Evolutionary conservation across 2,113 vertebrate genomes (phyloP).

Genomic region (Pteropus alecto): DNA sequence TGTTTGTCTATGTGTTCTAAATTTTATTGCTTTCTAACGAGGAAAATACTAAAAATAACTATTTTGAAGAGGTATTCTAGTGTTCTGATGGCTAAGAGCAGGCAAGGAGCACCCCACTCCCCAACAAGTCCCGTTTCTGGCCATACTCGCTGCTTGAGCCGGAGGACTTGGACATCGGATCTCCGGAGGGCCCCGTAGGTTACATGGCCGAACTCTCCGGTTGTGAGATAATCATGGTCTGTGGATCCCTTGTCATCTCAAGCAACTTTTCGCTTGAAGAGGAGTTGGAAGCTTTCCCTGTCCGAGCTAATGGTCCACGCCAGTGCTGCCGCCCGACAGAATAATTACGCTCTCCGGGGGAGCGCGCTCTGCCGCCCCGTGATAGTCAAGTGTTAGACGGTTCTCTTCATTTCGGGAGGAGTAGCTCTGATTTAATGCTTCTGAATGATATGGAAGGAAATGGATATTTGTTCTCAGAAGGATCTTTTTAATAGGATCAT

Average conservation of each 20-base stretch:
- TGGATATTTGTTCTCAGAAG: constrained; percentile 24
- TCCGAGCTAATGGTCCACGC: background rate
- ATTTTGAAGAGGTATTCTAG: background rate
- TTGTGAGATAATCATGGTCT: constrained; percentile 19
- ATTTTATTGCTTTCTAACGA: background rate
- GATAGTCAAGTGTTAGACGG: background rate
- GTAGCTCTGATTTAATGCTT: constrained; percentile 19
- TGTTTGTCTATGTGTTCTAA: background rate
- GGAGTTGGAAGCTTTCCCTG: background rate
- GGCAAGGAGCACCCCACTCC: background rate
- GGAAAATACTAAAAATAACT: background rate
- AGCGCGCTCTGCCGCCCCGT: background rate
- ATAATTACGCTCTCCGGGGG: constrained; percentile 30
- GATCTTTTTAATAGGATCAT: constrained; percentile 29
- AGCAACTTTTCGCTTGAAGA: constrained; percentile 24
- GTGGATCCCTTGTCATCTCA: background rate
- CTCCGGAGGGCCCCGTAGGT: background rate
- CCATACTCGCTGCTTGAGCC: background rate
- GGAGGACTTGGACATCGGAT: background rate
- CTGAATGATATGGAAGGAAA: background rate
- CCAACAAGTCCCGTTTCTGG: background rate
- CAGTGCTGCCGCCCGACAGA: background rate
- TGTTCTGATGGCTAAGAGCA: background rate
- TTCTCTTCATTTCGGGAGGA: constrained; percentile 26
- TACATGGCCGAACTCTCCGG: background rate